These are phyloP conservation scores for Phoenoteleia sp. DNA, from an alignment of 2,888 invertebrate genomes.

Conservation along the genomic window DNA sequence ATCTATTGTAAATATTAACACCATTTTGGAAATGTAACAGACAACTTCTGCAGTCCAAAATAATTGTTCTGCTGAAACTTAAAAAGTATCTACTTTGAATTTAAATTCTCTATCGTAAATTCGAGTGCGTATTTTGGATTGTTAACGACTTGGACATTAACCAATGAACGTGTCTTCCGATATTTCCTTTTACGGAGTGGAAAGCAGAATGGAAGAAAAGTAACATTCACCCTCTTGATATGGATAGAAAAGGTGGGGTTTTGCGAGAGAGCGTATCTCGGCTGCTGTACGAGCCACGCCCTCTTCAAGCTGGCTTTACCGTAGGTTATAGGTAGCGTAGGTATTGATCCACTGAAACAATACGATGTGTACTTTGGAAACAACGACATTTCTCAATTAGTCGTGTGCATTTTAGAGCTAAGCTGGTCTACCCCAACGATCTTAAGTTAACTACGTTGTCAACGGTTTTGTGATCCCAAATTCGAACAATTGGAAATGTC, in stretches of 20 bases:
- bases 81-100: too few relatives aligned
- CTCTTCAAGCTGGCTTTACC: slow-evolving; percentile 83
- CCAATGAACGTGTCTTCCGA: slow-evolving; percentile 48
- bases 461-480: too few relatives aligned
- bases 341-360: slow-evolving; percentile 86
- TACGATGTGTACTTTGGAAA: slow-evolving; percentile 84
- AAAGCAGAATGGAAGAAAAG: slow-evolving; percentile 74
- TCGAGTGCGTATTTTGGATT: neutral
- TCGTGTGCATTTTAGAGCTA: too few relatives aligned
- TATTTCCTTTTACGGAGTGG: slow-evolving; percentile 56
- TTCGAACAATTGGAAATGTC: too few relatives aligned
- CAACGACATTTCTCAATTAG: slow-evolving; percentile 84
- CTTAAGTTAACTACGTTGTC: too few relatives aligned
- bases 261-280: slow-evolving; percentile 83
- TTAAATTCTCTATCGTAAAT: slow-evolving; percentile 38
- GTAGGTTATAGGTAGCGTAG: slow-evolving; percentile 84
- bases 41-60: too few relatives aligned
- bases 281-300: slow-evolving; percentile 85
- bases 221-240: slow-evolving; percentile 75
- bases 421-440: too few relatives aligned
- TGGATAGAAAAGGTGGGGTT: slow-evolving; percentile 78
- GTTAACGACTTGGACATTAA: slow-evolving; percentile 12
- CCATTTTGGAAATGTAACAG: too few relatives aligned
- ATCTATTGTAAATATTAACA: too few relatives aligned
- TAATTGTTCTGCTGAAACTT: too few relatives aligned